Base-by-base conservation (phyloP, 2,113 vertebrate species). In the Oreochromis aureus region DNA sequence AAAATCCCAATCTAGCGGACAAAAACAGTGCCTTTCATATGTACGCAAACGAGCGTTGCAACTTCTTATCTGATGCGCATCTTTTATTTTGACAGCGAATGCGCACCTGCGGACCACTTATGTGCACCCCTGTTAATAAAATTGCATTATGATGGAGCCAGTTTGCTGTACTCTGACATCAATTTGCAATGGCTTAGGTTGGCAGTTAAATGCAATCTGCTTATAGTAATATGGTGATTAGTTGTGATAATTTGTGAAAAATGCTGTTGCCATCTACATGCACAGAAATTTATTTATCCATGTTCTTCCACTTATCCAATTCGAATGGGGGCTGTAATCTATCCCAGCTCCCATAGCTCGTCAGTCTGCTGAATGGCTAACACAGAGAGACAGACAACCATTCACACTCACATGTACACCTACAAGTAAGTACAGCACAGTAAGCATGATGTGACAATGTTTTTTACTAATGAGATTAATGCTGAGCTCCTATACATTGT, bases 21-120 rank as follows among this genome's bases (percentile, higher is more conserved):
- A 61, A 4, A 61, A 61, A 61, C 58, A 34, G 1, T 34, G 8
- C 5, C 16, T 61, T 32, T 61, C 34, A 61, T 34, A 61, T 34
- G 16, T 1, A 34, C 3, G 58, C 58, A 61, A 34, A 61, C 0
- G 1, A 0, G 1, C 0, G 58, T 61, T 34, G 16, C 9, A 34
- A 9, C 5, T 30, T 59, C 13, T 16, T 59, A 30, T 30, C 56
- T 59, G 24, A 3, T 30, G 24, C 1, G 3, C 3, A 3, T 30
- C 13, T 30, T 59, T 59, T 30, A 59, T 59, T 30, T 59, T 59
- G 56, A 56, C 22, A 56, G 55, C 22, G 1, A 56, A 56, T 56
- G 55, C 6, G 2, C 55, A 58, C 55, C 4, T 58, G 12, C 1
- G 1, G 55, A 16, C 27, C 56, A 16, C 56, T 32, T 18, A 10